phyloP scores from a whole-genome alignment of 2,888 invertebrate species.

The Hyppa rectilinea region DNA sequence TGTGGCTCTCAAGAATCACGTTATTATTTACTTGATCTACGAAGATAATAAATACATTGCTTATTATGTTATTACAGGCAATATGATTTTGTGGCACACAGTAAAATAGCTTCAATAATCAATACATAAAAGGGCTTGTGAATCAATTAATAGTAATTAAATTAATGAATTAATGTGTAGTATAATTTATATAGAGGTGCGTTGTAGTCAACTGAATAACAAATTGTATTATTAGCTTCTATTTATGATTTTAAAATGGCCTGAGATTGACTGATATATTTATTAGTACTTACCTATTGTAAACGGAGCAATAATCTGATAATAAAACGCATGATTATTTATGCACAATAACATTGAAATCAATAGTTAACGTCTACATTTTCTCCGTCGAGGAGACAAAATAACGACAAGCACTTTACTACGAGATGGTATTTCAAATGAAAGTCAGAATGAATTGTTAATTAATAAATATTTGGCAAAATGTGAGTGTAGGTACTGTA shows the following conservation, averaged over 20 bases:
- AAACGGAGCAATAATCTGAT: slow-evolving; percentile 8
- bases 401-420: no score
- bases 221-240: slow-evolving; percentile 1
- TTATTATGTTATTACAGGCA: background rate
- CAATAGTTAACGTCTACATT: background rate
- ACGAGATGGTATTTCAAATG: no score
- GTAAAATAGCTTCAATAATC: background rate
- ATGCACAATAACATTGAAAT: slow-evolving; percentile 40
- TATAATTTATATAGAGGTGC: background rate
- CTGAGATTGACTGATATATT: slow-evolving; percentile 29
- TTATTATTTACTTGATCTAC: slow-evolving; percentile 25
- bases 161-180: background rate
- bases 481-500: no score
- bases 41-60: slow-evolving; percentile 7
- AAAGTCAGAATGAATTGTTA: no score
- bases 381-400: no score
- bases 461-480: no score
- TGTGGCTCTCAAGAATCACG: background rate
- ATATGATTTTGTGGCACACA: background rate
- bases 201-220: background rate
- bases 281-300: slow-evolving; percentile 42
- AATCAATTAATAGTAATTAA: slow-evolving; percentile 3
- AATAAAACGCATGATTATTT: background rate
- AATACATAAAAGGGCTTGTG: background rate
- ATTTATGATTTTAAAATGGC: background rate